phyloP scores from a whole-genome alignment of 1,140 invertebrate species.

The Ceratina australensis region DNA sequence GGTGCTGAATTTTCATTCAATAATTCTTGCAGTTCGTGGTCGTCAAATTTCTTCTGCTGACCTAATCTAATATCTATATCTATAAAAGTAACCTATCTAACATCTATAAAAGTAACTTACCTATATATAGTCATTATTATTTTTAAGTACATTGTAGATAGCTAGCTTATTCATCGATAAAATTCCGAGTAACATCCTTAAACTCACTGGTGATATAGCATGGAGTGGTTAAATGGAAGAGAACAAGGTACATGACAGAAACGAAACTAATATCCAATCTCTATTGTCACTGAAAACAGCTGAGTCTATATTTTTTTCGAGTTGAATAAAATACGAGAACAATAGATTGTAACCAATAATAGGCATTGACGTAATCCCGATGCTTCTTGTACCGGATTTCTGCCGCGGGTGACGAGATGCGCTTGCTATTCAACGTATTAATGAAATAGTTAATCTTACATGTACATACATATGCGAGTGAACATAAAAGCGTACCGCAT shows the following conservation, averaged over 20 bases:
- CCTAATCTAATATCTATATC: no score
- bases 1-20: no score
- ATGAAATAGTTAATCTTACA: conserved; percentile 1
- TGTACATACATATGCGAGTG: background rate
- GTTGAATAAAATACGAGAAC: background rate
- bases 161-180: no score
- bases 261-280: background rate
- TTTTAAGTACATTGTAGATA: no score
- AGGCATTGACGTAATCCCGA: background rate
- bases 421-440: conserved; percentile 16
- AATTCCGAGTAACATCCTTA: no score
- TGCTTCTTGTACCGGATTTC: background rate
- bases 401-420: background rate
- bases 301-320: background rate
- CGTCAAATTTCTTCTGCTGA: no score
- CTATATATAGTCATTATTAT: no score
- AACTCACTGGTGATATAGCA: no score
- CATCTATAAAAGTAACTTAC: no score
- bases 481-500: background rate
- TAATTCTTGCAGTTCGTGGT: no score
- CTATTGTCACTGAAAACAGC: background rate
- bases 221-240: background rate
- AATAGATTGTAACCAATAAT: no score
- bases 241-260: background rate
- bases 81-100: no score